Evolutionary conservation across 2,797 vertebrate genomes (phyloP).

Genomic region (Crocodylus rhombifer): DNA sequence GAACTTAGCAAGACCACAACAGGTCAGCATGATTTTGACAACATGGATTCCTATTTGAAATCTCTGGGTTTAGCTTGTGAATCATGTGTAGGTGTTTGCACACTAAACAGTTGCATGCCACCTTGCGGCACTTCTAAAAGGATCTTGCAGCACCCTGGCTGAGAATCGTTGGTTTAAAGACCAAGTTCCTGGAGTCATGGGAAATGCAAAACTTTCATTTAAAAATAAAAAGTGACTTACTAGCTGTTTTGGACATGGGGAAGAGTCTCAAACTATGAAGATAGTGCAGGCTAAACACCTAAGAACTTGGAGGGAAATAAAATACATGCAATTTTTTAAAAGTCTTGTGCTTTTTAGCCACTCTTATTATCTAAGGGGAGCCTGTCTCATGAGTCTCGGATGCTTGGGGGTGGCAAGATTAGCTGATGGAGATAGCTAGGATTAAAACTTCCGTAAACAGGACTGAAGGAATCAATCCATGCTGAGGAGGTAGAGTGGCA

Average conservation of each 20-base stretch:
- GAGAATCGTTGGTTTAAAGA: background rate
- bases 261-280: background rate
- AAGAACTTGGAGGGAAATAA: background rate
- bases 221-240: background rate
- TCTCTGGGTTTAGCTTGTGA: too few relatives aligned
- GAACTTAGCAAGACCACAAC: too few relatives aligned
- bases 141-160: too few relatives aligned
- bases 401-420: background rate
- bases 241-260: background rate
- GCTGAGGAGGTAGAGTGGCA: too few relatives aligned
- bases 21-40: too few relatives aligned
- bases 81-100: too few relatives aligned
- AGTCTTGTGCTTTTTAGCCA: background rate
- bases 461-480: background rate
- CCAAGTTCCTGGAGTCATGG: background rate
- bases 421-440: background rate
- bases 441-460: rapidly evolving
- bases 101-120: too few relatives aligned
- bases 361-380: background rate
- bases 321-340: background rate
- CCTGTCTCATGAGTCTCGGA: background rate
- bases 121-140: too few relatives aligned
- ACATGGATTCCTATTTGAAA: too few relatives aligned
- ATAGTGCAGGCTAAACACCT: background rate
- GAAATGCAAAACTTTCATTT: background rate